These are phyloP conservation scores for Liolophura sinensis DNA, from an alignment of 1,140 invertebrate genomes.

Conservation along the genomic window DNA sequence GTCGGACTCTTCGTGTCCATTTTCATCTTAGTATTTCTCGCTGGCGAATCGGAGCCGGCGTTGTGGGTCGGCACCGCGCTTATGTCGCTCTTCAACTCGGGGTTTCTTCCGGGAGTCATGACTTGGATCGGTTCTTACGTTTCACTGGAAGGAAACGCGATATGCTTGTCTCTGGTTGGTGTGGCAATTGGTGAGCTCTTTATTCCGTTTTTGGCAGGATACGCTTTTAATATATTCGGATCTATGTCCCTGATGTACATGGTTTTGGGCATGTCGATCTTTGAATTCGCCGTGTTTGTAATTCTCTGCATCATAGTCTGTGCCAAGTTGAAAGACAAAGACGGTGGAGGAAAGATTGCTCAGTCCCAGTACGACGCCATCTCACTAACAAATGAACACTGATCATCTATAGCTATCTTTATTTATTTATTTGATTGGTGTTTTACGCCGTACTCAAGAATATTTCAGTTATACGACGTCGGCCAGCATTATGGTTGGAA, in stretches of 20 bases:
- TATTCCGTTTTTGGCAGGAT: conserved; percentile 12
- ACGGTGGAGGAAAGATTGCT: too few species aligned
- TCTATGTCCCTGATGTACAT: conserved; percentile 4
- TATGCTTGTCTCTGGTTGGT: conserved; percentile 8
- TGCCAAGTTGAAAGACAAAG: too few species aligned
- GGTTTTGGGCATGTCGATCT: conserved; percentile 1
- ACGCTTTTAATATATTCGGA: conserved; percentile 3
- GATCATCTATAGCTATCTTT: too few species aligned
- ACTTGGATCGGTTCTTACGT: conserved; percentile 12
- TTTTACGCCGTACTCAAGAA: too few species aligned
- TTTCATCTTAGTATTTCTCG: background rate
- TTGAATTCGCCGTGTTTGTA: too few species aligned
- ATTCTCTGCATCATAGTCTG: too few species aligned
- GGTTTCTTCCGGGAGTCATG: conserved; percentile 15
- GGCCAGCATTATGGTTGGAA: too few species aligned
- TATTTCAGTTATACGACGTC: too few species aligned
- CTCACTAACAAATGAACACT: too few species aligned
- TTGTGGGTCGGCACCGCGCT: conserved; percentile 18
- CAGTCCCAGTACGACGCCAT: too few species aligned
- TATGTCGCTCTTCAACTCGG: conserved; percentile 13
- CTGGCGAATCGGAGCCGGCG: background rate
- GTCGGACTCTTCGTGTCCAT: conserved; percentile 5
- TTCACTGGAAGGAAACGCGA: conserved; percentile 5
- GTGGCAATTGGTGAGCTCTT: conserved; percentile 15
- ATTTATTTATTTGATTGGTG: too few species aligned